A percentile compares a stretch with the other conserved stretches of the same genome.
phyloP scores from a whole-genome alignment of 2,797 vertebrate species.

The Gymnothorax reevesii region DNA sequence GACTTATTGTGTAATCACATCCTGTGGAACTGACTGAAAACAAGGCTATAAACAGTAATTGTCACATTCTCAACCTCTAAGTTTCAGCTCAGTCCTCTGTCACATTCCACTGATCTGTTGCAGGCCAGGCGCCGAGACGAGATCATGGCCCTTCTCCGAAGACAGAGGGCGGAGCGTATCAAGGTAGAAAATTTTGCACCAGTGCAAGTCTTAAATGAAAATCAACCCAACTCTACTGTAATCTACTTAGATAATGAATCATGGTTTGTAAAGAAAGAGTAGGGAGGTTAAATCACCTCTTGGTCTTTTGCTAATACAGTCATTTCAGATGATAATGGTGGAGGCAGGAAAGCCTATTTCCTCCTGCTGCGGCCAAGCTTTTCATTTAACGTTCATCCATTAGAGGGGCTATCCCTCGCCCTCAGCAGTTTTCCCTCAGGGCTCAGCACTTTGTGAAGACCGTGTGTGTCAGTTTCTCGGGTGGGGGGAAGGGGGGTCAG shows the following conservation, averaged over 20 bases:
- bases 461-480: not conserved
- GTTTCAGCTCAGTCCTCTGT: not conserved
- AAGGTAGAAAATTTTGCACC: constrained; percentile 43
- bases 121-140: constrained; percentile 47
- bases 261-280: not conserved
- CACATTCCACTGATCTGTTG: constrained; percentile 15
- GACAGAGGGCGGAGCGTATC: constrained; percentile 48
- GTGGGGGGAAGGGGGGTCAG: not conserved
- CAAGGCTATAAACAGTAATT: not conserved
- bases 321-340: constrained; percentile 41
- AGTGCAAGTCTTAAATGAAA: not conserved
- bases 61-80: not conserved
- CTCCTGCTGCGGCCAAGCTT: constrained; percentile 46
- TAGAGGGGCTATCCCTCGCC: constrained; percentile 37
- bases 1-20: not conserved
- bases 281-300: constrained; percentile 25
- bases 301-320: constrained; percentile 30
- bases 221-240: constrained; percentile 11
- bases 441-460: constrained; percentile 29
- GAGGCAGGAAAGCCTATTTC: constrained; percentile 17
- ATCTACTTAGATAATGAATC: constrained; percentile 21
- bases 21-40: not conserved
- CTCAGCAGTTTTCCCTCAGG: constrained; percentile 31
- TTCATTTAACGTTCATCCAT: constrained; percentile 53
- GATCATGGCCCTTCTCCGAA: constrained; percentile 48